Base-by-base conservation (phyloP, 2,797 vertebrate genomes). In the Hydrocynus forskahlii region DNA sequence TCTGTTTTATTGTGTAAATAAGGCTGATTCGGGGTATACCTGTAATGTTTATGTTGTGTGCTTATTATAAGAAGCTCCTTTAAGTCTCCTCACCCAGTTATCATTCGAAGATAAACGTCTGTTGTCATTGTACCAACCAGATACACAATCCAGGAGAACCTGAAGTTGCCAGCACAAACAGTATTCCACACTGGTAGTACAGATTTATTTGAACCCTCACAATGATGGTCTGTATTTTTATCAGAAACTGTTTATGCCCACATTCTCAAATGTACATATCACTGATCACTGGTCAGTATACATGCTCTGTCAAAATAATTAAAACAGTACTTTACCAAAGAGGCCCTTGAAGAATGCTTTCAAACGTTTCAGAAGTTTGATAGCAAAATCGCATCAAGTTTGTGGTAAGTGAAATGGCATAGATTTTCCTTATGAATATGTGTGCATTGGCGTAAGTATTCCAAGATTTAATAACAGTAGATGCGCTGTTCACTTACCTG, bases 241-340 rank as follows among this genome's bases (percentile, higher is more conserved):
- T 81, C 45, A 40, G 29, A 62, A 57, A 29, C 19, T 12, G 35
- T 45, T 67, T 57, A 21, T 59, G 55, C 23, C 35, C 14, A 43
- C 78, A 40, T 68, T 23, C 8, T 68, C 59, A 52, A 40, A 60
- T 75, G 76, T 79, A 79, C 57, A 79, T 75, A 82, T 66, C n/a
- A 21, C 69, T 78, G 40, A 16, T 78, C 69, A 74, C 19, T 68
- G 68, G 69, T 74, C 62, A 60, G 62, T 79, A 50, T 54, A 82
- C 72, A 75, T 62, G 43, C 25, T 59, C 38, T 82, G 69, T 68
- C 73, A 82, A 23, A 72, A 60, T 13, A 52, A 16, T 14, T 16
- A 29, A 63, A 63, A 35, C 12, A 35, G 25, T 35, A 63, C 1
- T 63, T 63, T 35, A 1, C 13, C 12, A 17, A 63, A 63, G 25